Percentiles rank a stretch among this genome's conserved stretches.
These are phyloP conservation scores for Diaperis boleti DNA, from an alignment of 2,888 invertebrate species.

Conservation along the genomic window DNA sequence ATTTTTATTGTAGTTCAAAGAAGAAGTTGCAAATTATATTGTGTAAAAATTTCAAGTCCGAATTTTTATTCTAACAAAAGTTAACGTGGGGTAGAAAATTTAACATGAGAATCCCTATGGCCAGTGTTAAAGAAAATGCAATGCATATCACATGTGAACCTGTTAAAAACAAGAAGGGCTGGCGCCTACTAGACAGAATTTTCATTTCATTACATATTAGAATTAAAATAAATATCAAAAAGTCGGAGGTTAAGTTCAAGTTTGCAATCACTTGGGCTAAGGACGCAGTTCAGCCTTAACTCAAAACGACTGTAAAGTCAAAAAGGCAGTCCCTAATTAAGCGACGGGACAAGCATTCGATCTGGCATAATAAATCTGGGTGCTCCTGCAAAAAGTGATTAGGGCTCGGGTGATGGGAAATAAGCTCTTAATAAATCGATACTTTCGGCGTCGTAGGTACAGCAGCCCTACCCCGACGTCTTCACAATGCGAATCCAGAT, in stretches of 20 bases:
- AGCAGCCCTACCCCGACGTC: conserved; percentile 14
- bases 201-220: no score
- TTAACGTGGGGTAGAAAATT: no score
- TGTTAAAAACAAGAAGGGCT: no score
- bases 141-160: no score
- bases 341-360: conserved; percentile 18
- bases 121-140: no score
- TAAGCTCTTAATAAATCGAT: conserved; percentile 31
- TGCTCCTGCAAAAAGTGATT: conserved; percentile 15
- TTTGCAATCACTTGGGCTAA: conserved; percentile 34
- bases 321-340: conserved; percentile 32
- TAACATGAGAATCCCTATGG: no score
- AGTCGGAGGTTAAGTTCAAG: conserved; percentile 25
- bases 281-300: conserved; percentile 35
- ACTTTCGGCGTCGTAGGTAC: conserved; percentile 20
- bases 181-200: no score
- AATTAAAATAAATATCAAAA: conserved; percentile 33
- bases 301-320: conserved; percentile 28
- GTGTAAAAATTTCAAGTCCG: no score
- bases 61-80: no score
- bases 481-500: conserved; percentile 31
- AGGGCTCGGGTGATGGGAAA: conserved; percentile 2
- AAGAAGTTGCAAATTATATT: no score
- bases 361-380: conserved; percentile 14
- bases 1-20: no score